Conservation (phyloP, 2,797 vertebrate genomes). For the Gobio occitaniae region DNA sequence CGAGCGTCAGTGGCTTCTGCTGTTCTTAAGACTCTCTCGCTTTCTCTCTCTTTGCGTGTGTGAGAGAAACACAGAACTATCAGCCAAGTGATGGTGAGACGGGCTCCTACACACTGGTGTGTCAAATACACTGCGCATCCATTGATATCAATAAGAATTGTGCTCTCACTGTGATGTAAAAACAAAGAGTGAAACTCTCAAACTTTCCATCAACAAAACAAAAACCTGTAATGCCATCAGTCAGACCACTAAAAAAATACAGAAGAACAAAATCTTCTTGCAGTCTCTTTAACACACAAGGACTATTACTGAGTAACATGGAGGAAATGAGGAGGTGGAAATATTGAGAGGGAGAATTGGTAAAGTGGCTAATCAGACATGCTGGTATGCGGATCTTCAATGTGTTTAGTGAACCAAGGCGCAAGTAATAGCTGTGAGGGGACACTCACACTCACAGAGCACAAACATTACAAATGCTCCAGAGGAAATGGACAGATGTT, state of each 20-base stretch:
- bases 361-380: constrained; percentile 15
- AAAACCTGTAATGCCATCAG: background rate
- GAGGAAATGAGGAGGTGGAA: background rate
- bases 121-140: background rate
- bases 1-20: background rate
- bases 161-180: too few species aligned
- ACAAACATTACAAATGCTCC: background rate
- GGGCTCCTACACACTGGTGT: background rate
- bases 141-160: background rate
- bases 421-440: background rate
- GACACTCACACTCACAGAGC: background rate
- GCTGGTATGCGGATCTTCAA: background rate
- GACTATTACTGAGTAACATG: background rate
- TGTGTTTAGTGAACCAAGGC: background rate
- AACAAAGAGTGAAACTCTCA: background rate
- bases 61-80: background rate
- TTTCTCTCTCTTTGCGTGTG: background rate
- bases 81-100: background rate
- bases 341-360: background rate
- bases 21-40: background rate
- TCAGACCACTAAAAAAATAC: background rate
- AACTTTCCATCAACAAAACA: background rate
- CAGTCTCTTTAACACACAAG: background rate
- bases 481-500: background rate
- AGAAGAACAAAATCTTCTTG: background rate